Conservation (phyloP, 2,113 vertebrate genomes). For the Theropithecus gelada region DNA sequence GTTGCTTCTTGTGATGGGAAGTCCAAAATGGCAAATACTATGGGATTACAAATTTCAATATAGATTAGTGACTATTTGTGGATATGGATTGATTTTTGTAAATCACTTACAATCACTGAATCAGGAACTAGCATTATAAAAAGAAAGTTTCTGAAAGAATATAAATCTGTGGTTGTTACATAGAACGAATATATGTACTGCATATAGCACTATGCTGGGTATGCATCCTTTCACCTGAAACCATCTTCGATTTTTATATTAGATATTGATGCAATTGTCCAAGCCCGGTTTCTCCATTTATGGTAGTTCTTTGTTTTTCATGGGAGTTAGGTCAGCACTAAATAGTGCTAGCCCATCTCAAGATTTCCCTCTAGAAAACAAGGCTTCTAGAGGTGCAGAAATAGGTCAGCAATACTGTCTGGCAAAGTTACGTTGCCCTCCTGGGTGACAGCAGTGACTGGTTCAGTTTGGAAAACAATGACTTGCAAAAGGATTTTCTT, state of each 20-base stretch:
- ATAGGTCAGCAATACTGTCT: background rate
- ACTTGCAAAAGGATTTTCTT: background rate
- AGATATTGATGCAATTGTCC: background rate
- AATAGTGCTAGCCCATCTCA: background rate
- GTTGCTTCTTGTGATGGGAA: background rate
- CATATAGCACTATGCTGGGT: background rate
- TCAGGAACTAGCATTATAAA: background rate
- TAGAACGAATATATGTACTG: background rate
- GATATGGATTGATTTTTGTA: background rate
- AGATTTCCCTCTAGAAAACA: slow-evolving; percentile 1
- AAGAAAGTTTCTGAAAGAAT: background rate
- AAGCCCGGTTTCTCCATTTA: background rate
- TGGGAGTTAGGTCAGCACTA: background rate
- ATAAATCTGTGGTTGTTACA: background rate
- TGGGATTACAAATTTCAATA: slow-evolving; percentile 8
- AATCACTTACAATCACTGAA: background rate
- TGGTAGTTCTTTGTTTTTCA: background rate
- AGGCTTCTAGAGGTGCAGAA: background rate
- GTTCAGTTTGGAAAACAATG: background rate
- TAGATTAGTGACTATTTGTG: background rate
- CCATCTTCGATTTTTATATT: slow-evolving; percentile 3
- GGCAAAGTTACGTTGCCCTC: background rate
- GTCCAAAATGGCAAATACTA: background rate
- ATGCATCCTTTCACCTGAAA: background rate
- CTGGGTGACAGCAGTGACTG: background rate